Percentiles rank a stretch among this genome's conserved stretches.
These are phyloP conservation scores for Malaclemys terrapin DNA, from an alignment of 2,113 vertebrate genomes.

Conservation along the genomic window DNA sequence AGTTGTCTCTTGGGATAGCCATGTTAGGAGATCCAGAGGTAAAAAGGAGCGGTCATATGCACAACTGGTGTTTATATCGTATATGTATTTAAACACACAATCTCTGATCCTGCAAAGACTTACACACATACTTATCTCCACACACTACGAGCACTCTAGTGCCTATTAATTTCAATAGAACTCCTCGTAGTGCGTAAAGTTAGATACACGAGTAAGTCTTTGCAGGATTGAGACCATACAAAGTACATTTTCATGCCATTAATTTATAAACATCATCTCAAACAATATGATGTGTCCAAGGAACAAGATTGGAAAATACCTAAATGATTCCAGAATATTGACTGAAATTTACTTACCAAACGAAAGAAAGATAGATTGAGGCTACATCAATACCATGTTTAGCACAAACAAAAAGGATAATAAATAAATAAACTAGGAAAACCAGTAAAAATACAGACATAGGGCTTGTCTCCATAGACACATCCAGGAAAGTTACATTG, in stretches of 20 bases:
- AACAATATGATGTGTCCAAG: neutral
- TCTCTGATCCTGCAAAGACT: neutral
- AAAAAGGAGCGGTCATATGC: neutral
- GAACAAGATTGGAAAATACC: neutral
- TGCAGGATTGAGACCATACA: neutral
- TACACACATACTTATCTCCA: neutral
- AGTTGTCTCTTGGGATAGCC: conserved; percentile 89
- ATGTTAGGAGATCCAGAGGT: conserved; percentile 92
- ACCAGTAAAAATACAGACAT: fast-evolving
- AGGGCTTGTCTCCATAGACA: neutral
- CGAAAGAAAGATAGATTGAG: neutral
- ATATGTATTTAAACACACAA: fast-evolving
- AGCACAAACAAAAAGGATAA: neutral
- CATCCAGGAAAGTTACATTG: neutral
- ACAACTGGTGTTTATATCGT: fast-evolving
- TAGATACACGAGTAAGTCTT: neutral
- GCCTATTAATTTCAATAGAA: neutral
- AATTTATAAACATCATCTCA: neutral
- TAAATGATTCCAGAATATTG: neutral
- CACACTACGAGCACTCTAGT: neutral
- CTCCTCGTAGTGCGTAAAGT: neutral
- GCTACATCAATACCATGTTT: fast-evolving
- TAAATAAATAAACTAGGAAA: neutral
- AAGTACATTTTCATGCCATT: neutral
- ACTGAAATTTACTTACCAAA: neutral